Evolutionary conservation across 2,113 vertebrate species (phyloP).

Genomic region (Orthochromis indermauri): DNA sequence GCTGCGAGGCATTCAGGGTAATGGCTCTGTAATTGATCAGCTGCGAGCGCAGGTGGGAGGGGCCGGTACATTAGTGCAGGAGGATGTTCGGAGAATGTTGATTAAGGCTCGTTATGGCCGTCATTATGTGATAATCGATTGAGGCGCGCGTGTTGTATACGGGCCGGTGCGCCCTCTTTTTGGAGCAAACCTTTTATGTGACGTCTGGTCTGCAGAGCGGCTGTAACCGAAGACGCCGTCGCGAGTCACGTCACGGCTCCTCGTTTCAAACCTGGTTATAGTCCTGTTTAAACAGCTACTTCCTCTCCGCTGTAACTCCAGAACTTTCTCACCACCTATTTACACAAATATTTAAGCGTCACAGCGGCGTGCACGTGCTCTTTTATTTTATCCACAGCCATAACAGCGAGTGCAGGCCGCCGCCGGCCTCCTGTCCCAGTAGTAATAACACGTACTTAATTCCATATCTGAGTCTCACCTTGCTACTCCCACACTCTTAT

Average conservation of each 20-base stretch:
- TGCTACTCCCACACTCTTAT: slow-evolving; percentile 47
- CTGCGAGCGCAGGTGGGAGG: slow-evolving; percentile 32
- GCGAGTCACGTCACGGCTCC: not conserved
- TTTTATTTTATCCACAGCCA: slow-evolving; percentile 23
- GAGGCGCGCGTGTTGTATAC: not conserved
- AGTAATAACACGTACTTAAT: slow-evolving; percentile 56
- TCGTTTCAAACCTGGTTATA: not conserved
- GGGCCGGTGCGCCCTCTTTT: slow-evolving; percentile 2
- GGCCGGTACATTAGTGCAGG: slow-evolving; percentile 54
- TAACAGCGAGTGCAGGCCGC: not conserved
- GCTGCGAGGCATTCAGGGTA: slow-evolving; percentile 40
- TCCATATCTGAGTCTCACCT: slow-evolving; percentile 59
- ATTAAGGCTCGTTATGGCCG: slow-evolving; percentile 52
- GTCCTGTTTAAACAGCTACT: not conserved
- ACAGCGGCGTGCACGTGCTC: not conserved
- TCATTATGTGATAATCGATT: slow-evolving; percentile 48
- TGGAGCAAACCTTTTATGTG: slow-evolving; percentile 9
- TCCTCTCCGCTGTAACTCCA: not conserved
- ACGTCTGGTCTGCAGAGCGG: not conserved
- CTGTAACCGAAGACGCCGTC: not conserved
- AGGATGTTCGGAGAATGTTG: slow-evolving; percentile 61
- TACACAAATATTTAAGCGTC: slow-evolving; percentile 25
- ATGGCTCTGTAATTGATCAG: slow-evolving; percentile 68
- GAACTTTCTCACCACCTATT: not conserved
- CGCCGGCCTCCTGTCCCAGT: slow-evolving; percentile 27